A percentile compares a stretch with the other conserved stretches of the same genome.
Evolutionary conservation across 2,113 vertebrate genomes (phyloP).

Genomic region (Mormyrus iriodes): DNA sequence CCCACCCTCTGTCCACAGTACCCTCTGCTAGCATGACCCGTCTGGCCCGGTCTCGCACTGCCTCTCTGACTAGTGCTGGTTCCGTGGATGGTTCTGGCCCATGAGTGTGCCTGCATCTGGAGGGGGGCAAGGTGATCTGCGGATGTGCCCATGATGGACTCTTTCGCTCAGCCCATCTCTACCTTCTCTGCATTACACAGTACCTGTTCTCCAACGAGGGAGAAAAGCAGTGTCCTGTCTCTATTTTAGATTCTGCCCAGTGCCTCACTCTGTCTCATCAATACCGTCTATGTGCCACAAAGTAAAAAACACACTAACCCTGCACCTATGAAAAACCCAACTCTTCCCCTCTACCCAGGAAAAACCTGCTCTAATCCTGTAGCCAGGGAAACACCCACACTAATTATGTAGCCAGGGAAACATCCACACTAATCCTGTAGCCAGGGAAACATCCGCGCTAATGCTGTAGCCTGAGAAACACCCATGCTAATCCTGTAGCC

Average conservation of each 20-base stretch:
- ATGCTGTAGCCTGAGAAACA: background rate
- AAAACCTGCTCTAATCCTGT: background rate
- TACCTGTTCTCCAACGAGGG: background rate
- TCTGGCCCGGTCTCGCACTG: slow-evolving; percentile 86
- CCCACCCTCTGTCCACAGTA: slow-evolving; percentile 60
- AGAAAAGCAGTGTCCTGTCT: background rate
- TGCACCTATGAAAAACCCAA: background rate
- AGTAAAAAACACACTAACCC: background rate
- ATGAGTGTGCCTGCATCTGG: background rate
- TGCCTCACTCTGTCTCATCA: background rate
- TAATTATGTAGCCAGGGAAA: background rate
- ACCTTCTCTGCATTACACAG: background rate
- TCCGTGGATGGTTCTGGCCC: slow-evolving; percentile 68
- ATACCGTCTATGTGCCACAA: background rate
- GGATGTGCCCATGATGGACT: background rate
- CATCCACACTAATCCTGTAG: too few relatives aligned
- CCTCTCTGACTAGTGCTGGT: slow-evolving; percentile 88
- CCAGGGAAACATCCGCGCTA: too few relatives aligned
- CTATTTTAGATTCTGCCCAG: background rate
- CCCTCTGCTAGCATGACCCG: slow-evolving; percentile 95
- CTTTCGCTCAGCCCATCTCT: background rate
- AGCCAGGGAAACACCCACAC: background rate
- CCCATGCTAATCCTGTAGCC: background rate
- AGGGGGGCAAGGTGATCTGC: background rate
- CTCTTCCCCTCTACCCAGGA: background rate